Evolutionary conservation across 2,797 vertebrate genomes (phyloP).

Genomic region (Phoeniculus purpureus): DNA sequence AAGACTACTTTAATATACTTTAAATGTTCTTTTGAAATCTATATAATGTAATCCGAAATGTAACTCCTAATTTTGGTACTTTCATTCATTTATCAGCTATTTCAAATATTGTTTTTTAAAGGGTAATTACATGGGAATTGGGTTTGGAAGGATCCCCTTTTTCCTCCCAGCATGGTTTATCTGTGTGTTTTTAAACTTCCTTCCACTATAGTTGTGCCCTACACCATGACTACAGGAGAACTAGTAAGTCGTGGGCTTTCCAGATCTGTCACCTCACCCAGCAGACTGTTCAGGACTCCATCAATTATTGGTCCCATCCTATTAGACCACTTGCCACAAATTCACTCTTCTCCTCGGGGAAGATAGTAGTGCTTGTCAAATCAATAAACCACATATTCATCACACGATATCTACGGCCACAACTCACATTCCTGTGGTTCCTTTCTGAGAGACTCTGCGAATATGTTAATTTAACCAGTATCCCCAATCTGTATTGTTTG

Average conservation of each 20-base stretch:
- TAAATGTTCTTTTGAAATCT: neutral
- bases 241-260: conserved; percentile 33
- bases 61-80: neutral
- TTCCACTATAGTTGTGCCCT: conserved; percentile 28
- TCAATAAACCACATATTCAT: conserved; percentile 47
- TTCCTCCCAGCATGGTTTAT: neutral
- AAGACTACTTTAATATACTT: neutral
- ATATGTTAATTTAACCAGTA: neutral
- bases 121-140: neutral
- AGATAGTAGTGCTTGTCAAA: conserved; percentile 25
- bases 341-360: neutral
- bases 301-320: conserved; percentile 38
- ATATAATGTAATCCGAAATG: neutral
- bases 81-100: neutral
- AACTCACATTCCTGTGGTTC: conserved; percentile 8
- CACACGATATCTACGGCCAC: conserved; percentile 23
- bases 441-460: neutral
- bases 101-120: neutral
- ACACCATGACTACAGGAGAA: neutral
- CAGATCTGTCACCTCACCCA: conserved; percentile 44
- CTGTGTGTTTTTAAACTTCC: conserved; percentile 2
- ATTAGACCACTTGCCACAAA: conserved; percentile 31
- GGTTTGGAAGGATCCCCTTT: conserved; percentile 6
- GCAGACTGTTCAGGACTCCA: conserved; percentile 15
- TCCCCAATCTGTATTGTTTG: neutral